Evolutionary conservation across 1,140 invertebrate species (phyloP), one percentile per base, ranked within the genome.

Genomic region (Lordiphosa clarofinis): DNA sequence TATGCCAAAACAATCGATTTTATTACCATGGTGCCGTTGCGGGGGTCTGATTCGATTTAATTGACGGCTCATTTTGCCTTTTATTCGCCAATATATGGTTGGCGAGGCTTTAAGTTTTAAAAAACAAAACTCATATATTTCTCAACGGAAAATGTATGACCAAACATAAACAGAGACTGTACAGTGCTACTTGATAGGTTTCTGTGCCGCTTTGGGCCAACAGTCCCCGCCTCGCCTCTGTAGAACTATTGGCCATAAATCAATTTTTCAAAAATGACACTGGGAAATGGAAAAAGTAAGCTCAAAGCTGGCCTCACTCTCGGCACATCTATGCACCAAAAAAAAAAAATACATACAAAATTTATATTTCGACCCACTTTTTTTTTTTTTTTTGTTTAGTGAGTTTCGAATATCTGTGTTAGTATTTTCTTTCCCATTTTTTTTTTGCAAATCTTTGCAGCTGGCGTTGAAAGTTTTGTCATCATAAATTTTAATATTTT

Each of bases 251-350:
- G 76, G 78, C 78, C 54, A 82, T 82, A 82, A 82, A 82, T 82
- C 76, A 82, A 82, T 82, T 82, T 82, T 82, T 84, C 72, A 84
- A 84, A 82, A 82, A 76, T 82, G 76, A 82, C 76, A 82, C 76
- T 82, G 76, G 76, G 76, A 82, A 82, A 82, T 82, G 76, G 76
- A 82, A 82, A 82, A 82, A 82, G 76, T 82, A 82, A 82, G 73
- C 76, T 82, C 76, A 76, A 82, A 82, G 78, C 76, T 59, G 56
- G 60, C 21, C 52, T 37, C 40, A 53, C 50, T 65, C 53, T 19
- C 35, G 42, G 38, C 36, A 50, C 11, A 37, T 33, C 8, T 35
- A 15, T 31, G 38, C 28, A 33, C 33, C 10, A 33, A 33, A 36
- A 11, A 9, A 50, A 50, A 37, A n/a, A 50, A 11, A 37, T 50